phyloP scores from a whole-genome alignment of 2,797 vertebrate species.

The Pangasius krempfi region DNA sequence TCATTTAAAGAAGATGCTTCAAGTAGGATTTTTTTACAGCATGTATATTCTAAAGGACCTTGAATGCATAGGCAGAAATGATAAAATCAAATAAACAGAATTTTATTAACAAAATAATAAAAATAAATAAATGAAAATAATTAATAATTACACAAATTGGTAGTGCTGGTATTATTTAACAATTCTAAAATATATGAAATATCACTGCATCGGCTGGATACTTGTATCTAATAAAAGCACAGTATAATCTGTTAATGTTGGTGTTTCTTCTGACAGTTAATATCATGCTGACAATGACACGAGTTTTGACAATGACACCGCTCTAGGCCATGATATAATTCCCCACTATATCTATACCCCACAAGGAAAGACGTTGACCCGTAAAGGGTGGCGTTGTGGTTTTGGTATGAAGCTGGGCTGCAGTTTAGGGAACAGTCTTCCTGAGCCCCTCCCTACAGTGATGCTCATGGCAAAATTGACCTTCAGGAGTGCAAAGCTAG shows the following conservation, averaged over 20 bases:
- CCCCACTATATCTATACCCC: slow-evolving; percentile 92
- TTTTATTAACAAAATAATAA: slow-evolving; percentile 26
- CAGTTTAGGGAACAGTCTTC: neutral
- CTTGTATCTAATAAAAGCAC: neutral
- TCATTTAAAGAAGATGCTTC: neutral
- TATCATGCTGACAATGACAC: slow-evolving; percentile 96
- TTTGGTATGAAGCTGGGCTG: neutral
- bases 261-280: slow-evolving; percentile 99
- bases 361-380: slow-evolving; percentile 78
- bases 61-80: neutral
- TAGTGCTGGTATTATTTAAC: slow-evolving; percentile 69
- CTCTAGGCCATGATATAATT: slow-evolving; percentile 98
- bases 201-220: neutral
- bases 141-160: neutral
- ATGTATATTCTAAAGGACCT: neutral
- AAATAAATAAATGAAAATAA: slow-evolving; percentile 70
- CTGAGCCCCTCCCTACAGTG: neutral
- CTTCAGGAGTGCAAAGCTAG: slow-evolving; percentile 83
- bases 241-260: slow-evolving; percentile 98
- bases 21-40: no score
- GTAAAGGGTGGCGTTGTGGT: slow-evolving; percentile 58
- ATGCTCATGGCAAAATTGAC: slow-evolving; percentile 83
- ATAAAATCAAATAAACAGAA: neutral
- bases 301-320: slow-evolving; percentile 87
- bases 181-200: slow-evolving; percentile 65